Conservation (phyloP, 2,113 vertebrate genomes). For the Rhegmatorhina hoffmannsi region DNA sequence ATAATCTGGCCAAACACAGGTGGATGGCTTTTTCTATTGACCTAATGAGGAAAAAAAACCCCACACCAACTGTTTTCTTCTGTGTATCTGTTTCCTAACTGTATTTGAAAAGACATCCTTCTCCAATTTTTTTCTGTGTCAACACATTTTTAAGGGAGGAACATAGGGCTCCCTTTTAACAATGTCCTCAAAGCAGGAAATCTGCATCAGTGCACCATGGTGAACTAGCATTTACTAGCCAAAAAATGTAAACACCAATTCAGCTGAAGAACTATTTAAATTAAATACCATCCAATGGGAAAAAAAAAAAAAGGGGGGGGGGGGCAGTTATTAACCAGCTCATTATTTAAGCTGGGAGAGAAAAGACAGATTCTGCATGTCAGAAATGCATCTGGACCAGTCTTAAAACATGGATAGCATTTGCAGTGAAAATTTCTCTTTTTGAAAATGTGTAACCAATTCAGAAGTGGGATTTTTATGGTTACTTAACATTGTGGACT, state of each 20-base stretch:
- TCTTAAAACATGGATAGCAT: neutral
- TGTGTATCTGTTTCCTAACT: neutral
- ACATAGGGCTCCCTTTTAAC: neutral
- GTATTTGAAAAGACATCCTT: neutral
- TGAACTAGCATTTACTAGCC: neutral
- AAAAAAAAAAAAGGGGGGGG: neutral
- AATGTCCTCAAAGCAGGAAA: neutral
- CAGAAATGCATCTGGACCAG: neutral
- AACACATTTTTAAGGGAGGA: neutral
- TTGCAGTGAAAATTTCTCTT: neutral
- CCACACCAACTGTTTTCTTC: neutral
- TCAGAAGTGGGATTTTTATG: neutral
- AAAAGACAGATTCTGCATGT: neutral
- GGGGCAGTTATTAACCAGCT: neutral
- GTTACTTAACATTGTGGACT: neutral
- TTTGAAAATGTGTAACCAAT: neutral
- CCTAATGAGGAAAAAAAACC: neutral
- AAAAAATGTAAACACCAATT: neutral
- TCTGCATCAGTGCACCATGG: neutral
- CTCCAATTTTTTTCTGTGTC: neutral
- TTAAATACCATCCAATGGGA: neutral
- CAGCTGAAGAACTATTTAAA: neutral
- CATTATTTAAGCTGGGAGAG: neutral
- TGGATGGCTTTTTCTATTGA: neutral
- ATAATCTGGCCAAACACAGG: neutral